Conservation (phyloP, 2,113 vertebrate species). For the Ursus arctos region DNA sequence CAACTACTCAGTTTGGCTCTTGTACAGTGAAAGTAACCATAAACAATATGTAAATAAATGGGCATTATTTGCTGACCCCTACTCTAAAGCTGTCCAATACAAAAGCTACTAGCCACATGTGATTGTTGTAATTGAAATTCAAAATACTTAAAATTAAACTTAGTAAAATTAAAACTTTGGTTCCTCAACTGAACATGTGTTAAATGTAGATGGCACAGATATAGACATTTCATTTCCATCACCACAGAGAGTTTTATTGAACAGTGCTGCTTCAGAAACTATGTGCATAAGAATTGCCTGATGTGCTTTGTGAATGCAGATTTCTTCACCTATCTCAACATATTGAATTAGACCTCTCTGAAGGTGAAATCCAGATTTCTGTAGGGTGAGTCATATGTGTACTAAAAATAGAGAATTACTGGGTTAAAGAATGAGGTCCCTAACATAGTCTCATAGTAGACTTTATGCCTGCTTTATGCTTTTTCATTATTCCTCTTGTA, state of each 20-base stretch:
- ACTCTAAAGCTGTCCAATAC: background rate
- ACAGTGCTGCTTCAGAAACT: background rate
- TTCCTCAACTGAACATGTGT: background rate
- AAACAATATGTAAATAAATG: background rate
- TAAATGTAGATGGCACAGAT: background rate
- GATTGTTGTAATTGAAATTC: background rate
- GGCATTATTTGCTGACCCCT: background rate
- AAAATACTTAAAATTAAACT: constrained; percentile 34
- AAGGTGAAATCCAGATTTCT: background rate
- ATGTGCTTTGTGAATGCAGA: background rate
- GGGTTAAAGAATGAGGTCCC: background rate
- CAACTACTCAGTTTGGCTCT: background rate
- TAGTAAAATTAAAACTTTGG: constrained; percentile 9
- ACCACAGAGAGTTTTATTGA: background rate
- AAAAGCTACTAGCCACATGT: background rate
- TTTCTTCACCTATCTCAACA: background rate
- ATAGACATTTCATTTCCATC: background rate
- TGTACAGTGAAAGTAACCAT: background rate
- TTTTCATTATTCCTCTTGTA: constrained; percentile 7
- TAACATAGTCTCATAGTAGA: background rate
- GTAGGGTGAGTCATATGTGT: background rate
- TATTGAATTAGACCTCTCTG: background rate
- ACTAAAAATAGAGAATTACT: background rate
- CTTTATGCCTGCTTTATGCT: background rate
- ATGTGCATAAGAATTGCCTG: background rate